Evolutionary conservation across 2,888 invertebrate genomes (phyloP).

Genomic region (Scaptomyza caliginosa): DNA sequence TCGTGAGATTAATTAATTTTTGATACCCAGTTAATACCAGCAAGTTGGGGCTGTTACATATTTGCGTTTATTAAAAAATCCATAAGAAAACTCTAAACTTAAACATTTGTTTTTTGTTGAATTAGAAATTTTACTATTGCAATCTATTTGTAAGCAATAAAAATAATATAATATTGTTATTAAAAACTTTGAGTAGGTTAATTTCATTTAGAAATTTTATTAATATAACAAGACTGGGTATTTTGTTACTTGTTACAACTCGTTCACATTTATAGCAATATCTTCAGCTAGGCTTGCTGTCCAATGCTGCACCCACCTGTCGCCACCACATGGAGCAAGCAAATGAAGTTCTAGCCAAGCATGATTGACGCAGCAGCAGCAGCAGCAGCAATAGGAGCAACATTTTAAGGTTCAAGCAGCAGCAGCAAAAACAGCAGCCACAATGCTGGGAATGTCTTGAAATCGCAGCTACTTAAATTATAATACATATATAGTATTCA

Average conservation of each 20-base stretch:
- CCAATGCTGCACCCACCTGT: slow-evolving; percentile 50
- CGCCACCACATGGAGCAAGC: slow-evolving; percentile 48
- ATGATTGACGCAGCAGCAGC: slow-evolving; percentile 50
- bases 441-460: slow-evolving; percentile 75
- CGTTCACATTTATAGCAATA: slow-evolving; percentile 42
- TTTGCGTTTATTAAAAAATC: no score
- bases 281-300: slow-evolving; percentile 18
- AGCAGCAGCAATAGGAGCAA: slow-evolving; percentile 23
- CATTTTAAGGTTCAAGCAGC: slow-evolving; percentile 19
- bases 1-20: slow-evolving; percentile 46
- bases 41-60: no score
- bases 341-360: slow-evolving; percentile 52
- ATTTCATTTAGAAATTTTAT: no score
- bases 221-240: no score
- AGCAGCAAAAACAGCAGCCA: slow-evolving; percentile 24
- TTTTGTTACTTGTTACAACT: slow-evolving; percentile 4
- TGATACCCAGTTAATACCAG: neutral
- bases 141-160: no score
- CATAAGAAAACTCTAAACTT: no score
- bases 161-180: no score
- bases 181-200: no score
- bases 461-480: slow-evolving; percentile 68
- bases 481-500: slow-evolving; percentile 57
- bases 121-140: no score
- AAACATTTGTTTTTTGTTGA: no score